Percentiles rank a stretch among this genome's conserved stretches.
Evolutionary conservation across 1,140 invertebrate species (phyloP).

Genomic region (Drosophila sucinea): DNA sequence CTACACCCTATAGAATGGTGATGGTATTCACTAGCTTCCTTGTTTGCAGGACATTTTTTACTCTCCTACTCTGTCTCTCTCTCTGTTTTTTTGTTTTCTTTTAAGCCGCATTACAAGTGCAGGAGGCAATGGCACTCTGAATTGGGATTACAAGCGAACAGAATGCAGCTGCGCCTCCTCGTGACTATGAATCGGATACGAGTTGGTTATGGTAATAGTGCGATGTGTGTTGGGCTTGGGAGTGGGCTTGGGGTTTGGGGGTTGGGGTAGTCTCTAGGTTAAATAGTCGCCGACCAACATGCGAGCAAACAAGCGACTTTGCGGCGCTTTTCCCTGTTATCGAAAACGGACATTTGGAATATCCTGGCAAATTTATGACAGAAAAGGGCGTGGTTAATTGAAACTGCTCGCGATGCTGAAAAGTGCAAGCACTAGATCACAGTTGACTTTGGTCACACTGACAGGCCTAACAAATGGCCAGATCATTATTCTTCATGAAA

Average conservation of each 20-base stretch:
- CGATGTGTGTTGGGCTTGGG: neutral
- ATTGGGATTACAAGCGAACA: conserved; percentile 70
- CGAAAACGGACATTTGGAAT: conserved; percentile 58
- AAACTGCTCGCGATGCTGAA: conserved; percentile 38
- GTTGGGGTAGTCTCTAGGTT: neutral
- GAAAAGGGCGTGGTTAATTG: conserved; percentile 60
- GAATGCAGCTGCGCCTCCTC: conserved; percentile 66
- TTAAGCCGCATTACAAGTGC: conserved; percentile 81
- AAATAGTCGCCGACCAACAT: conserved; percentile 26
- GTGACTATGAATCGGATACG: neutral
- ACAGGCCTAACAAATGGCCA: neutral
- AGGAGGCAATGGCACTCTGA: conserved; percentile 48
- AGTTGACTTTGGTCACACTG: neutral
- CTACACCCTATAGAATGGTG: neutral
- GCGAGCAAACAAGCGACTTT: conserved; percentile 77
- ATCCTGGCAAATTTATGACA: conserved; percentile 61
- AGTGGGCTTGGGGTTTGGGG: neutral
- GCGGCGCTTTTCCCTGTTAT: conserved; percentile 68
- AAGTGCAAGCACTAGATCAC: conserved; percentile 3
- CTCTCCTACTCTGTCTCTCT: neutral
- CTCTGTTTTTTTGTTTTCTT: conserved; percentile 6
- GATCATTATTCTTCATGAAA: too few species aligned
- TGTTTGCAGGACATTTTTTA: conserved; percentile 7
- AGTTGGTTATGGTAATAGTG: conserved; percentile 31
- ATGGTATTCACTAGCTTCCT: conserved; percentile 31